Percentiles rank a stretch among this genome's conserved stretches.
phyloP scores from a whole-genome alignment of 2,797 vertebrate genomes.

The Antennarius maculatus region DNA sequence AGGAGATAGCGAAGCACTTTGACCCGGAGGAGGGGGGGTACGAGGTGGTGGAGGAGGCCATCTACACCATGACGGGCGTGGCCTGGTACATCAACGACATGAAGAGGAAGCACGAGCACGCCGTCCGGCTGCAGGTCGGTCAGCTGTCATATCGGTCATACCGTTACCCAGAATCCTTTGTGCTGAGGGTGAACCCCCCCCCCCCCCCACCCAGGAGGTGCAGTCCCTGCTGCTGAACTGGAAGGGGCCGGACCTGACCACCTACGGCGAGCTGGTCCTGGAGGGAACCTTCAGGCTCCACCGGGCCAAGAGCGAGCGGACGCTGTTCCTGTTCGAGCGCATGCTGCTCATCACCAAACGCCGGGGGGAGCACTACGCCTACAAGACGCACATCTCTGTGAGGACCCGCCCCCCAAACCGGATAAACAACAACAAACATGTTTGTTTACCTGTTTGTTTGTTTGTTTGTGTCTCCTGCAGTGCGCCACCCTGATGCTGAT shows the following conservation, averaged over 20 bases:
- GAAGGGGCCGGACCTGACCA: constrained; percentile 92
- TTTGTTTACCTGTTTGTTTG: not conserved
- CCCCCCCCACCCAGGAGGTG: constrained; percentile 84
- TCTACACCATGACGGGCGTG: constrained; percentile 94
- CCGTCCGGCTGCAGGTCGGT: constrained; percentile 90
- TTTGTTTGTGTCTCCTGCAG: constrained; percentile 60
- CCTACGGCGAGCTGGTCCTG: constrained; percentile 91
- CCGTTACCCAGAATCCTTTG: no score
- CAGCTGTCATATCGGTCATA: not conserved
- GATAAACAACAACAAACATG: not conserved
- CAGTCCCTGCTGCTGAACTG: constrained; percentile 93
- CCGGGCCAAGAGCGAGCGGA: constrained; percentile 88
- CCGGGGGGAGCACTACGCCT: constrained; percentile 88
- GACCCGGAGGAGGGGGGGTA: constrained; percentile 88
- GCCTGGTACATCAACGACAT: constrained; percentile 99
- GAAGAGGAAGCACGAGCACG: constrained; percentile 97
- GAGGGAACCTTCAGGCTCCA: constrained; percentile 92
- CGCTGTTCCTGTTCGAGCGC: constrained; percentile 93
- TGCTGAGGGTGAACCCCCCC: no score
- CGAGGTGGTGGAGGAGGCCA: constrained; percentile 93
- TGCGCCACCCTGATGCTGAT: constrained; percentile 93
- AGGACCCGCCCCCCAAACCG: constrained; percentile 4
- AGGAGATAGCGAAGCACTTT: constrained; percentile 96
- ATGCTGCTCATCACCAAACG: constrained; percentile 91
- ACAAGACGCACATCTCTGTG: constrained; percentile 92